Conservation (phyloP, 2,797 vertebrate genomes). For the Danionella dracula region DNA sequence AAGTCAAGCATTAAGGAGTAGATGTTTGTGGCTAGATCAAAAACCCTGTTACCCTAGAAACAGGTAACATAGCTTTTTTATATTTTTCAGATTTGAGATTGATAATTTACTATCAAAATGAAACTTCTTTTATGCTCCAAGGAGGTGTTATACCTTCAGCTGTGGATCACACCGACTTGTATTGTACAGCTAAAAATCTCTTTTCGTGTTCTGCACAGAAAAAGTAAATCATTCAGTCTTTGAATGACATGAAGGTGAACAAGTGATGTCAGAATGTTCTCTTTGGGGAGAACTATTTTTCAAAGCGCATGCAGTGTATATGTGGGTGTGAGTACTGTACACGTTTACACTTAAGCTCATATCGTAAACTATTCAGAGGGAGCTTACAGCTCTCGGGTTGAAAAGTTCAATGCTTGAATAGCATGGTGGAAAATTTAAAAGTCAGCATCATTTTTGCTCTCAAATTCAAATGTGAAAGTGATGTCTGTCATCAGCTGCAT, state of each 20-base stretch:
- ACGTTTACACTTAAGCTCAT: not conserved
- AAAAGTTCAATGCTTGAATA: constrained; percentile 3
- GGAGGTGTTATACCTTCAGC: not conserved
- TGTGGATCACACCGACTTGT: not conserved
- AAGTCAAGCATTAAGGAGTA: not conserved
- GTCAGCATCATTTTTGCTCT: constrained; percentile 4
- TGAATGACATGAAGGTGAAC: not conserved
- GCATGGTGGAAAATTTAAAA: not conserved
- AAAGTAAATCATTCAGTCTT: not conserved
- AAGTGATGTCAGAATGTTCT: not conserved
- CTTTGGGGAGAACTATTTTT: not conserved
- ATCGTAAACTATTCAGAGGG: constrained; percentile 14
- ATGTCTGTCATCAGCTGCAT: not conserved
- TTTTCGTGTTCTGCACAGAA: not conserved
- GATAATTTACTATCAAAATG: not conserved
- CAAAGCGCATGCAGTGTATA: not conserved
- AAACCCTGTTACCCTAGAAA: not conserved
- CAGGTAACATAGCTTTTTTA: not conserved
- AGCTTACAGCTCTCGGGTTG: not conserved
- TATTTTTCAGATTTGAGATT: not conserved
- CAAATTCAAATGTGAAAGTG: constrained; percentile 9
- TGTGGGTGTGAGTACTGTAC: no score
- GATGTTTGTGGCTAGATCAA: not conserved
- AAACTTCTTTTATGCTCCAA: not conserved
- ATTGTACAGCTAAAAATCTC: not conserved